Evolutionary conservation across 1,140 invertebrate genomes (phyloP), one percentile per base, ranked within the genome.

Genomic region (Lutraria rhynchaena): DNA sequence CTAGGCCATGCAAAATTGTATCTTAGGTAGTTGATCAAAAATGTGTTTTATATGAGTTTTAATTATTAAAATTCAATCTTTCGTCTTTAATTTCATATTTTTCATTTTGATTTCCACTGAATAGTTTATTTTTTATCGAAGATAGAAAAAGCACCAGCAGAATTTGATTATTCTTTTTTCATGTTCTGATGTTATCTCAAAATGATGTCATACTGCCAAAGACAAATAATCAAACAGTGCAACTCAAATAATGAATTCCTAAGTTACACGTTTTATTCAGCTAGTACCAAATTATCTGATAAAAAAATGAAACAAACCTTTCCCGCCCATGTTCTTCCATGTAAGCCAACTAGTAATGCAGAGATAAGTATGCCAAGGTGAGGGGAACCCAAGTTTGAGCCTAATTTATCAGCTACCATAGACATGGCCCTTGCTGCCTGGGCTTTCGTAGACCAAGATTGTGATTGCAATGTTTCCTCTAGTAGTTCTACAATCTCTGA

Each of bases 291-390:
- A 11, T 11, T n/a, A n/a, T n/a, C 22, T 29, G 22, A 7, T 33
- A 31, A 31, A 15, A 15, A 27, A 4, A 17, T n/a, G 29, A 19
- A 17, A 58, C 44, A 35, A 65, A 91, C 91, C 87, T 98, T 98
- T 22, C 97, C 97, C 84, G 95, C 95, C 95, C 96, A 98, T 0
- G 96, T 98, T 87, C 96, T 94, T 5, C 97, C 97, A 73, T 95
- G 94, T n/a, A 97, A 92, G 1, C 95, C 95, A 65, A 93, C 94
- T 0, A 96, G 91, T 37, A 98, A 90, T 58, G 96, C 94, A 35
- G 93, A 94, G 1, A 97, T 91, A 13, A 98, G 92, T 19, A 92
- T 92, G 83, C 95, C 94, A 35, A 96, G 92, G 74, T 96, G 94
- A 7, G 94, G 93, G 15, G 94, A 93, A n/a, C 95, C 94, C 57